Conservation (phyloP, 1,140 invertebrate genomes). For the Aphaenogaster rudis region DNA sequence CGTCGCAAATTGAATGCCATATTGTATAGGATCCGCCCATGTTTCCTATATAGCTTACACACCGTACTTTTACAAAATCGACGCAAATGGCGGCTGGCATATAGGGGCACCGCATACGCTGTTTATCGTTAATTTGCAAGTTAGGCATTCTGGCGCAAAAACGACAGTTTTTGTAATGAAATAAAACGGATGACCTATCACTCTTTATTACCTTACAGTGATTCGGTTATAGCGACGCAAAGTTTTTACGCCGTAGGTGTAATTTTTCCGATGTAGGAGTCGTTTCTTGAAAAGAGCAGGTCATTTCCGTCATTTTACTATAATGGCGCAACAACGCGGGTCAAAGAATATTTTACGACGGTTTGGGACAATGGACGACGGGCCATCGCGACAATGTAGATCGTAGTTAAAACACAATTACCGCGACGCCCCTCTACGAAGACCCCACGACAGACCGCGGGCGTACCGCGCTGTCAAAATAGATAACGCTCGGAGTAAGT, state of each 20-base stretch:
- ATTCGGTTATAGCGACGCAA: not conserved
- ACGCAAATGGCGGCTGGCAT: constrained; percentile 46
- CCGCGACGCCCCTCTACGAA: constrained; percentile 72
- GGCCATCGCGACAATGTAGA: constrained; percentile 64
- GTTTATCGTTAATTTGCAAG: constrained; percentile 64
- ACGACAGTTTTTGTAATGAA: not conserved
- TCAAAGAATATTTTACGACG: constrained; percentile 31
- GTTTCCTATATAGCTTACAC: constrained; percentile 42
- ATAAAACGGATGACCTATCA: not conserved
- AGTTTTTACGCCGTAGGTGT: not conserved
- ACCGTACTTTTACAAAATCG: constrained; percentile 62
- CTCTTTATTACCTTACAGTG: not conserved
- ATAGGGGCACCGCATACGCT: constrained; percentile 19
- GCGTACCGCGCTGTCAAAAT: constrained; percentile 86
- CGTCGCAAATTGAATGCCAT: constrained; percentile 83
- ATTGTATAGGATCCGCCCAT: constrained; percentile 80
- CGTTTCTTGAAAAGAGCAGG: not conserved
- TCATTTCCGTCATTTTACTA: not conserved
- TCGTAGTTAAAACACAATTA: constrained; percentile 84
- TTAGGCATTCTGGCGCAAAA: constrained; percentile 37
- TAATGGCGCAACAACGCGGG: not conserved
- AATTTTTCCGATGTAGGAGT: not conserved
- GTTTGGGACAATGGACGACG: constrained; percentile 20
- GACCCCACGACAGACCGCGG: constrained; percentile 83
- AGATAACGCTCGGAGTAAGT: constrained; percentile 86